These are phyloP conservation scores for Porites australiensis DNA, from an alignment of 64 coral and sea anemone species.

Conservation along the genomic window DNA sequence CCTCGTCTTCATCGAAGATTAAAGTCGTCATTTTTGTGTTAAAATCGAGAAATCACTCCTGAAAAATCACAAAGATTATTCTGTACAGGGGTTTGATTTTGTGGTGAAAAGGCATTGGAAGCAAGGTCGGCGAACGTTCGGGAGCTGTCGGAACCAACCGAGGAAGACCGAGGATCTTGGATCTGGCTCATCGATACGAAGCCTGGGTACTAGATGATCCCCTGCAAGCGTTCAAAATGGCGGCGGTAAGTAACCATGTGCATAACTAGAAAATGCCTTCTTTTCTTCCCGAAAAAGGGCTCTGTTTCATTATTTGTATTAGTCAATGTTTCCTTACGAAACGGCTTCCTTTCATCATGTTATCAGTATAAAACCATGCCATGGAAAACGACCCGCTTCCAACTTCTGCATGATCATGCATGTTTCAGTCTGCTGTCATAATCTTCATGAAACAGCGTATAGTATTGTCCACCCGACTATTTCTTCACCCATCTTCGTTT, in stretches of 20 bases:
- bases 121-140: conserved; percentile 33
- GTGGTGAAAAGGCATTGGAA: too few species aligned
- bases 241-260: conserved; percentile 96
- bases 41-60: neutral
- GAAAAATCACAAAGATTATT: neutral
- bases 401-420: neutral
- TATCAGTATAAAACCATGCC: neutral
- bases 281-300: neutral
- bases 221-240: conserved; percentile 83
- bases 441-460: neutral
- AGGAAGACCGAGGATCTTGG: neutral
- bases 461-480: too few species aligned
- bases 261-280: neutral
- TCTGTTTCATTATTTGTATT: neutral
- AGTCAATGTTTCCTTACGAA: neutral
- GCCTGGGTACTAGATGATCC: conserved; percentile 57
- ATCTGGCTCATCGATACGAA: neutral
- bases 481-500: too few species aligned
- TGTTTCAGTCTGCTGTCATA: neutral
- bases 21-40: conserved; percentile 63
- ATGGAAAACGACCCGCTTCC: too few species aligned
- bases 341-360: neutral
- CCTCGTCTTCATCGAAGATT: conserved; percentile 75
- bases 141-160: neutral
- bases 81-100: too few species aligned